Evolutionary conservation across 2,113 vertebrate species (phyloP), one percentile per base, ranked within the genome.

Genomic region (Limnothrissa miodon): DNA sequence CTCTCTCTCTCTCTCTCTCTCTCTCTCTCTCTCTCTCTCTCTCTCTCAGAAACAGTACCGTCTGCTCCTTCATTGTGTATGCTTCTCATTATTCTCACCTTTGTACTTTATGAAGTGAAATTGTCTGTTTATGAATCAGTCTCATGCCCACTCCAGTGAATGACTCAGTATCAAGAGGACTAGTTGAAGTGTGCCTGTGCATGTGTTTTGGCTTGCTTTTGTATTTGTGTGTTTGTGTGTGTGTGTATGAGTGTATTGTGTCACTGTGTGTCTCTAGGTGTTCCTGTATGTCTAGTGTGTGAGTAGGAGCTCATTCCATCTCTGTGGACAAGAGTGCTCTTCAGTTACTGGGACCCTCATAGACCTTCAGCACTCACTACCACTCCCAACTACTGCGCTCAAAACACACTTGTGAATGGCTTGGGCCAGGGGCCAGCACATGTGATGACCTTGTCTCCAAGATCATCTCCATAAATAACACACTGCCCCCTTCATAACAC

Each of bases 391-490:
- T 33, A 33, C 29, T 21, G 13, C 10, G 33, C 66, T 74, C 33
- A 33, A 17, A 11, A 74, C 29, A 36, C 66, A 4, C 13, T 15
- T 74, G 66, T 74, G 66, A 74, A 36, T 74, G 66, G 29, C 51
- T 56, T 19, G 19, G 19, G 19, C 59, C 25, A 56, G n/a, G 2
- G 1, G 59, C 59, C 59, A 74, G 29, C 66, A 17, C 15, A 36
- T 10, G 29, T 4, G 25, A 36, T 74, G 66, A 17, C 66, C 36
- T 74, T 36, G 10, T 74, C 29, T 15, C 29, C 66, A 74, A 74
- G 29, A 39, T 74, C 66, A 33, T 74, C 66, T 74, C 33, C 66
- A 74, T 74, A 74, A 74, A 74, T 36, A 74, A 74, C 29, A 29
- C 66, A 8, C n/a, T 8, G 5, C n/a, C 59, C 9, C 59, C 29